Evolutionary conservation across 1,140 invertebrate species (phyloP).

Genomic region (Neelides sp.): DNA sequence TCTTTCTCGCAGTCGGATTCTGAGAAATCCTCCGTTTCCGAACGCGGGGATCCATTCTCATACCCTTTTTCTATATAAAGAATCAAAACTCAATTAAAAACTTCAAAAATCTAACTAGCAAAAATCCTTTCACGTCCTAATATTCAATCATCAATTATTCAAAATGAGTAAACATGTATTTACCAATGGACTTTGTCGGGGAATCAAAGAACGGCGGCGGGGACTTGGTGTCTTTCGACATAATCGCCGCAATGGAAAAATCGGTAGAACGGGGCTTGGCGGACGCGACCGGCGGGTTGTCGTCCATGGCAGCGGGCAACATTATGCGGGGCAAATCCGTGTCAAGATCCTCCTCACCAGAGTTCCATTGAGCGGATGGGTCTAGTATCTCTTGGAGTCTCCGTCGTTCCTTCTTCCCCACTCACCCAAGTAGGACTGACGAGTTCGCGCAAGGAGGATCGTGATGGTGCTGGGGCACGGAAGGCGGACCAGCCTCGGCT

Average conservation of each 20-base stretch:
- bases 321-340: constrained; percentile 22
- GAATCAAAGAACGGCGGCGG: constrained; percentile 22
- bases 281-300: constrained; percentile 29
- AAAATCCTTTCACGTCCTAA: no score
- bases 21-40: constrained; percentile 29
- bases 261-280: constrained; percentile 49
- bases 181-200: constrained; percentile 27
- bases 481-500: neutral
- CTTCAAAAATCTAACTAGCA: no score
- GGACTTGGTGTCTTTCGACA: constrained; percentile 45
- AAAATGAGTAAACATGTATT: no score
- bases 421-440: constrained; percentile 25
- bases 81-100: no score
- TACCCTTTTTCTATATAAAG: no score
- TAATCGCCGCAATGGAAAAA: constrained; percentile 86
- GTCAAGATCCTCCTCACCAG: constrained; percentile 10
- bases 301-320: constrained; percentile 34
- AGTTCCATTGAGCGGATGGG: no score
- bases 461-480: constrained; percentile 10
- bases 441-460: constrained; percentile 29
- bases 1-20: constrained; percentile 30
- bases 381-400: neutral
- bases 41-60: constrained; percentile 3
- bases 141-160: no score
- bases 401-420: neutral